phyloP scores from a whole-genome alignment of 2,888 invertebrate genomes.

The Schizaphis graminum region DNA sequence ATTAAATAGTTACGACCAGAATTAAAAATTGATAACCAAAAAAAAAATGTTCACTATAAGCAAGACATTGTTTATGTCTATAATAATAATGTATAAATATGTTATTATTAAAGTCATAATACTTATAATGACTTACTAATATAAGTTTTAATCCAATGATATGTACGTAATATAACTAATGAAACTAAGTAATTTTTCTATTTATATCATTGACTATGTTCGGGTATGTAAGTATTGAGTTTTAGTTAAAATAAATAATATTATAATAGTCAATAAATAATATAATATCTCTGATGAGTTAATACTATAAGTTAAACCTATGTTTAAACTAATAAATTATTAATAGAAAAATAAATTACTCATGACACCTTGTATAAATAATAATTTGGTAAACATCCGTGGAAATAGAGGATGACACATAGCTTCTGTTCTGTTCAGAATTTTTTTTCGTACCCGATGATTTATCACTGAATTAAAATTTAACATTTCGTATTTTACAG shows the following conservation, averaged over 20 bases:
- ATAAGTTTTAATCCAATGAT: background rate
- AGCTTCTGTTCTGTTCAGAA: background rate
- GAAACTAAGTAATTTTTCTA: background rate
- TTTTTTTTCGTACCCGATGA: background rate
- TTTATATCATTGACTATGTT: too few species aligned
- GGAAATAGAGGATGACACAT: background rate
- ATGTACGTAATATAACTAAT: background rate
- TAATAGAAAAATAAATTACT: background rate
- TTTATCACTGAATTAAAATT: too few species aligned
- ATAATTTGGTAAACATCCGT: background rate
- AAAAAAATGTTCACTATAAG: background rate
- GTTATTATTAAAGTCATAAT: background rate
- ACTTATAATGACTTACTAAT: background rate
- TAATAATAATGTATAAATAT: background rate
- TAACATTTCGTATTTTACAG: background rate
- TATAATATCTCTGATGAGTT: too few species aligned
- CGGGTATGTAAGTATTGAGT: too few species aligned
- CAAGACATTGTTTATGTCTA: background rate
- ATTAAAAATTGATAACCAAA: background rate
- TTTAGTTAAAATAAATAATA: too few species aligned
- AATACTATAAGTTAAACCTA: background rate
- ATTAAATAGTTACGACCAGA: background rate
- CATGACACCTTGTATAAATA: background rate
- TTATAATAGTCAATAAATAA: too few species aligned
- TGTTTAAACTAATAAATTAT: background rate